Percentiles rank a stretch among this genome's conserved stretches.
These are phyloP conservation scores for Laspeyria flexula DNA, from an alignment of 2,888 invertebrate genomes.

Conservation along the genomic window DNA sequence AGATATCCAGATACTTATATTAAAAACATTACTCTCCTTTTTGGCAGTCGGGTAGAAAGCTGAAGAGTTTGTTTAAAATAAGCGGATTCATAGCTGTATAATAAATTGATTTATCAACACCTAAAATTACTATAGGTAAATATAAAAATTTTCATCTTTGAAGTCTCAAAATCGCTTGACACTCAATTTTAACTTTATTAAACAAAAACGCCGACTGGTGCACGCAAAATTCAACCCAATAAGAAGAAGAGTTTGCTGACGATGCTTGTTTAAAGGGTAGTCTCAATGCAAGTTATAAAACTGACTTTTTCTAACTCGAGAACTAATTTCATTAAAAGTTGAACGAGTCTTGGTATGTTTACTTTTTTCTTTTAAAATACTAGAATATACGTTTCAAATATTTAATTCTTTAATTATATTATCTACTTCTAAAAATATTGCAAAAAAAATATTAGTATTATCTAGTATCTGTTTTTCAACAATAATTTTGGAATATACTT, in stretches of 20 bases:
- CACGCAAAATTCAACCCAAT: constrained; percentile 31
- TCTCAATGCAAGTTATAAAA: constrained; percentile 36
- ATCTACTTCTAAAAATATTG: too few species aligned
- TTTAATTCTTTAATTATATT: not conserved
- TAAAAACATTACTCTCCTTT: too few species aligned
- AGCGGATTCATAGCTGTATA: too few species aligned
- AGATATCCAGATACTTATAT: too few species aligned
- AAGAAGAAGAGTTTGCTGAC: constrained; percentile 24
- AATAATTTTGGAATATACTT: too few species aligned
- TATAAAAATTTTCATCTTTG: too few species aligned
- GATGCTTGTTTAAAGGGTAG: constrained; percentile 23
- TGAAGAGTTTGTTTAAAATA: too few species aligned
- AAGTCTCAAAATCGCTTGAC: not conserved
- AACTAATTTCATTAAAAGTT: constrained; percentile 45
- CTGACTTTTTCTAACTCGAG: constrained; percentile 31
- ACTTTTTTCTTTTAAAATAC: constrained; percentile 2
- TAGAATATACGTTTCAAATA: not conserved
- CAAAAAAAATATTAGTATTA: too few species aligned
- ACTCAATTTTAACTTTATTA: not conserved
- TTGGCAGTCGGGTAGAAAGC: too few species aligned
- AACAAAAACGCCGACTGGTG: constrained; percentile 14
- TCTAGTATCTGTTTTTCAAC: too few species aligned
- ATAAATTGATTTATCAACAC: too few species aligned
- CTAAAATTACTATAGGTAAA: too few species aligned
- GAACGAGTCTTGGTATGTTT: constrained; percentile 2